These are phyloP conservation scores for Arrhamphus sclerolepis DNA, from an alignment of 2,797 vertebrate species.

Conservation along the genomic window DNA sequence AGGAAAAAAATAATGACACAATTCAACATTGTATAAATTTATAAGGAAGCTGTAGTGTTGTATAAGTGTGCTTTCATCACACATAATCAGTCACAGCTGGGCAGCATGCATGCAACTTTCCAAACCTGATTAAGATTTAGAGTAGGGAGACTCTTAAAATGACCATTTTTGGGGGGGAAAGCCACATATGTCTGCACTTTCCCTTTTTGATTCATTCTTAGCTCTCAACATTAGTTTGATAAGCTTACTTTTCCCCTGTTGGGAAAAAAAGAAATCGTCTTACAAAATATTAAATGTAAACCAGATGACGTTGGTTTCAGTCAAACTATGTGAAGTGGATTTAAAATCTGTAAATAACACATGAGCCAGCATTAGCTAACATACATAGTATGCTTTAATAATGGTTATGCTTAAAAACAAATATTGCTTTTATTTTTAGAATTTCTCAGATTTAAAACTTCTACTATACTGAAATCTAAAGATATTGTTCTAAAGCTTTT, in stretches of 20 bases:
- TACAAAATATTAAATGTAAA: conserved; percentile 5
- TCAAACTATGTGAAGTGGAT: neutral
- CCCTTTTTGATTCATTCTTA: neutral
- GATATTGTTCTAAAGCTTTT: neutral
- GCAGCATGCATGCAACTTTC: neutral
- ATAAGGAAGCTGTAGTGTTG: neutral
- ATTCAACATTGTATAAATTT: neutral
- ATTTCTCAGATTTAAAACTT: too few species aligned
- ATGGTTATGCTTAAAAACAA: neutral
- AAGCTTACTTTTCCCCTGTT: neutral
- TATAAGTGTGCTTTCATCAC: conserved; percentile 1
- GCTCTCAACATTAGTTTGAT: neutral
- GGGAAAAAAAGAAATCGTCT: neutral
- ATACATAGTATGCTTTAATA: neutral
- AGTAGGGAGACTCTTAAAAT: conserved; percentile 6
- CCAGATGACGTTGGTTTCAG: conserved; percentile 12
- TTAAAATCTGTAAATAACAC: conserved; percentile 7
- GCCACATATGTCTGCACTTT: neutral
- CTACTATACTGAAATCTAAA: neutral
- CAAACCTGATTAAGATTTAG: conserved; percentile 3
- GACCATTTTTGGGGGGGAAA: conserved; percentile 7
- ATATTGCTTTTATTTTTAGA: neutral
- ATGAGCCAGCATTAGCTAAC: neutral
- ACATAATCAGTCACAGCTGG: conserved; percentile 7
- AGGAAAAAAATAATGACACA: neutral